phyloP scores from a whole-genome alignment of 1,140 invertebrate genomes.

The Callitettix versicolor region DNA sequence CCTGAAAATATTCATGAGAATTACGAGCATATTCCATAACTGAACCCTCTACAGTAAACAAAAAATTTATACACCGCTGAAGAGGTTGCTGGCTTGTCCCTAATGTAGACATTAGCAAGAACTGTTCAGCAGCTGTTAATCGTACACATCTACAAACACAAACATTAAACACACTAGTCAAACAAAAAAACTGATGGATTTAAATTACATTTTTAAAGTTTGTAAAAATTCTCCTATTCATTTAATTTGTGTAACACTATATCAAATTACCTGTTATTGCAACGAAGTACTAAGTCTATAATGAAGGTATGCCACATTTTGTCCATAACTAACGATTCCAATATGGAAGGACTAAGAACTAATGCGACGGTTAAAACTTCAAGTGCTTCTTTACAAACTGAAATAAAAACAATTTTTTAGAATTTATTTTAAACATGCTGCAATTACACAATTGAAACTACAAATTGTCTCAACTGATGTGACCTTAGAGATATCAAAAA shows the following conservation, averaged over 20 bases:
- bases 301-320: slow-evolving; percentile 77
- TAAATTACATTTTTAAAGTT: too few relatives aligned
- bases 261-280: slow-evolving; percentile 37
- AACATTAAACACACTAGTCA: neutral
- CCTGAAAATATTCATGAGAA: slow-evolving; percentile 70
- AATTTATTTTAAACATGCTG: too few relatives aligned
- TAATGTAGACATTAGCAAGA: slow-evolving; percentile 68
- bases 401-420: slow-evolving; percentile 33
- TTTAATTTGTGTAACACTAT: too few relatives aligned
- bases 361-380: slow-evolving; percentile 85
- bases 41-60: slow-evolving; percentile 66
- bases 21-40: slow-evolving; percentile 67
- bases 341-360: slow-evolving; percentile 68
- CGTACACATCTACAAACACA: slow-evolving; percentile 49
- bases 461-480: too few relatives aligned
- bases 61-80: slow-evolving; percentile 60
- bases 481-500: too few relatives aligned
- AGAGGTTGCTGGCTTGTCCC: slow-evolving; percentile 46
- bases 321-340: slow-evolving; percentile 59
- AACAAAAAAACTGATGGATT: too few relatives aligned
- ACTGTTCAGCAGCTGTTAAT: slow-evolving; percentile 67
- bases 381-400: slow-evolving; percentile 82
- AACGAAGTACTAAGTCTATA: slow-evolving; percentile 75
- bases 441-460: too few relatives aligned
- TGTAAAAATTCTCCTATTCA: too few relatives aligned